Evolutionary conservation across 2,797 vertebrate species (phyloP).

Genomic region (Vipera ursinii): DNA sequence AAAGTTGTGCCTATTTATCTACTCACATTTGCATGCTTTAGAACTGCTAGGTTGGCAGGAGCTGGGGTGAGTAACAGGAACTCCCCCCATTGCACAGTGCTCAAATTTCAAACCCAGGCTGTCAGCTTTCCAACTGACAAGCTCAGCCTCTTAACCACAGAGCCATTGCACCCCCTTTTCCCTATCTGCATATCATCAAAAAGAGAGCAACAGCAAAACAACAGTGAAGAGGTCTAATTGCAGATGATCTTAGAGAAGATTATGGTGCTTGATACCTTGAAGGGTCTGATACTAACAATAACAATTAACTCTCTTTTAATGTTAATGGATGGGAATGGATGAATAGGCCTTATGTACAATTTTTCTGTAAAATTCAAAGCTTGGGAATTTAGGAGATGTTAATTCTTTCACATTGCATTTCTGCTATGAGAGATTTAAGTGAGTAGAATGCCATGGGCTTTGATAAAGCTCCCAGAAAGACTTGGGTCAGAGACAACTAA

Average conservation of each 20-base stretch:
- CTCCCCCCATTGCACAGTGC: not conserved
- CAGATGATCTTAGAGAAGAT: not conserved
- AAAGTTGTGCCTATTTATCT: not conserved
- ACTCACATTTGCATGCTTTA: not conserved
- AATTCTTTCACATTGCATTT: not conserved
- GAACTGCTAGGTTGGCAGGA: not conserved
- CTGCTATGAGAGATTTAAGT: not conserved
- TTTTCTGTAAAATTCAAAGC: not conserved
- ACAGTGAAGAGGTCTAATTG: not conserved
- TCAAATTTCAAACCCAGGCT: not conserved
- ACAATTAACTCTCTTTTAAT: not conserved
- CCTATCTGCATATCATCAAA: not conserved
- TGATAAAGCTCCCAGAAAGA: conserved; percentile 32
- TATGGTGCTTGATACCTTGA: not conserved
- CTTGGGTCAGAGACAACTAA: conserved; percentile 49
- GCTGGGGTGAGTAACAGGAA: not conserved
- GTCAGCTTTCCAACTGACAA: not conserved
- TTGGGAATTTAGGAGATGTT: not conserved
- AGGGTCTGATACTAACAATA: not conserved
- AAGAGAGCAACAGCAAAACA: not conserved
- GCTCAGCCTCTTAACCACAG: not conserved
- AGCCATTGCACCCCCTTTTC: not conserved
- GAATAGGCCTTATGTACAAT: not conserved
- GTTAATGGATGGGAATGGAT: not conserved
- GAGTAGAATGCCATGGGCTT: not conserved